These are phyloP conservation scores for Euplexia lucipara DNA, from an alignment of 2,888 invertebrate genomes.

Conservation along the genomic window DNA sequence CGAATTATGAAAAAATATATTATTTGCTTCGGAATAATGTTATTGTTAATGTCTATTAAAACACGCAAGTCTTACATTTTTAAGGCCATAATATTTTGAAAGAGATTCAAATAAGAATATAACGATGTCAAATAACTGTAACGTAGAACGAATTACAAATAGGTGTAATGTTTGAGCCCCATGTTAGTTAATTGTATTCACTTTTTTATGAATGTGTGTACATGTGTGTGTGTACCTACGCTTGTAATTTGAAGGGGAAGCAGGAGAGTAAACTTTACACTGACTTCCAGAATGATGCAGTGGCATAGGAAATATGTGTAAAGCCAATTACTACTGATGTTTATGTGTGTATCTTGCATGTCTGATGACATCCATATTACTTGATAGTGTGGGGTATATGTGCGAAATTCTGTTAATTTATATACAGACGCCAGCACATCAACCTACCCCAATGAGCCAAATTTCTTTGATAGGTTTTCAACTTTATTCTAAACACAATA, in stretches of 20 bases:
- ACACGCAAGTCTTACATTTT: conserved; percentile 32
- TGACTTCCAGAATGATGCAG: conserved; percentile 26
- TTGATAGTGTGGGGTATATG: neutral
- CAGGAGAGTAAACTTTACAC: conserved; percentile 15
- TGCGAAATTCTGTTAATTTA: neutral
- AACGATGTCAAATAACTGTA: conserved; percentile 49
- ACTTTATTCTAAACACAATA: too few species aligned
- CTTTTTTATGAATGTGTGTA: conserved; percentile 24
- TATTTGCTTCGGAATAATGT: conserved; percentile 33
- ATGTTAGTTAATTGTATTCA: conserved; percentile 26
- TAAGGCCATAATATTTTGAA: conserved; percentile 21
- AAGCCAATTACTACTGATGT: conserved; percentile 30
- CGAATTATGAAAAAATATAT: conserved; percentile 28
- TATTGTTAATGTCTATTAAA: conserved; percentile 41
- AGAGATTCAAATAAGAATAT: conserved; percentile 37
- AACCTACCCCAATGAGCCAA: too few species aligned
- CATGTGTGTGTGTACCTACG: neutral
- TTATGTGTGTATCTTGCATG: conserved; percentile 2
- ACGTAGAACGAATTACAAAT: conserved; percentile 48
- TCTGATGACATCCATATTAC: neutral
- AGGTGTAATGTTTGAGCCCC: conserved; percentile 43
- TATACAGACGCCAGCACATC: too few species aligned
- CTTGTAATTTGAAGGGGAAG: neutral
- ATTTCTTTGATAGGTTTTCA: too few species aligned
- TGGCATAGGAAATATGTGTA: conserved; percentile 38